Conservation (phyloP, 2,888 invertebrate species). For the Cerastis leucographa region DNA sequence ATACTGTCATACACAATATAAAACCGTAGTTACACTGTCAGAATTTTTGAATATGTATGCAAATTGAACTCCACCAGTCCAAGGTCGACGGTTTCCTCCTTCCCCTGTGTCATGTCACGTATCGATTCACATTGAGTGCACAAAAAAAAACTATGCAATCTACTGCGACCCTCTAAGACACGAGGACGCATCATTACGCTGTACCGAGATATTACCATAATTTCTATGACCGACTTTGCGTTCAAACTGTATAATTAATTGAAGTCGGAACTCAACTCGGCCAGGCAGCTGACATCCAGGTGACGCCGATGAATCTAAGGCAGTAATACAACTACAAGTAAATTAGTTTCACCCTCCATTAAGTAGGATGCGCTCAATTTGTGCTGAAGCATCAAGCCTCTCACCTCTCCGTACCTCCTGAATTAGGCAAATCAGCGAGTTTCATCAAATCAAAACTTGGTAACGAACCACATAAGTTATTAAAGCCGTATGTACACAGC, state of each 20-base stretch:
- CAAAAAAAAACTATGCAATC: constrained; percentile 5
- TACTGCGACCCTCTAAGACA: background rate
- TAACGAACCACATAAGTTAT: constrained; percentile 72
- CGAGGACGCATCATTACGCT: background rate
- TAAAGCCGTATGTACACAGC: constrained; percentile 61
- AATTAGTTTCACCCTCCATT: constrained; percentile 55
- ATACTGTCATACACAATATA: constrained; percentile 20
- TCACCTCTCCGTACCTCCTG: constrained; percentile 55
- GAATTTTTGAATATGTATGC: constrained; percentile 19
- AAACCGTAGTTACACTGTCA: constrained; percentile 19
- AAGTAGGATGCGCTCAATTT: constrained; percentile 60
- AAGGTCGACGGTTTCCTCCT: constrained; percentile 22
- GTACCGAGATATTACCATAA: background rate
- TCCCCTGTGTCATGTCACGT: constrained; percentile 20
- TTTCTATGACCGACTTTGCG: background rate
- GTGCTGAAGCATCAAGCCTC: constrained; percentile 36
- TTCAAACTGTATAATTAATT: background rate
- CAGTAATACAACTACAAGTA: constrained; percentile 33
- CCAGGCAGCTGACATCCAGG: background rate
- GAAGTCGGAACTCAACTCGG: background rate
- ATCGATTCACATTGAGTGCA: constrained; percentile 34
- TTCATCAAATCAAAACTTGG: constrained; percentile 72
- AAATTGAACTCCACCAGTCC: constrained; percentile 31
- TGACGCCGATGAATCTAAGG: constrained; percentile 9
- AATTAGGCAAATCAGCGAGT: constrained; percentile 67